Evolutionary conservation across 37 sponge, comb jelly and placozoan species (phyloP), one percentile per base, ranked within the genome.

Genomic region (Theonella swinhoei): DNA sequence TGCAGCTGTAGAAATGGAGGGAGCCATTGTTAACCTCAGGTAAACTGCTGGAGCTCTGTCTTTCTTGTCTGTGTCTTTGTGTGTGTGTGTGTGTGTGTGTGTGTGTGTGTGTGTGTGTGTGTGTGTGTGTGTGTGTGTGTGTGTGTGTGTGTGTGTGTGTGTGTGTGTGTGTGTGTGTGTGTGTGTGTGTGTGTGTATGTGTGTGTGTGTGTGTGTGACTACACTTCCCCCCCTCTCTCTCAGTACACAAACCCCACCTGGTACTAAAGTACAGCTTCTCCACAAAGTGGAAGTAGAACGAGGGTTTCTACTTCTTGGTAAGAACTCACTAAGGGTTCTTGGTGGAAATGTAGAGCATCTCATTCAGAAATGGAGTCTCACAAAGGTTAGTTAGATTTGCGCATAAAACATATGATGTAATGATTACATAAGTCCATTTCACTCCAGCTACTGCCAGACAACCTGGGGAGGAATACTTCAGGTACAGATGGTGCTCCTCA

Each of bases 221-320:
- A 67, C 68, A 11, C 30, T 9, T 24, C 71, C 22, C 34, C 8
- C 72, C 41, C 42, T 19, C 35, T 19, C 38, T 1, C 5, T 0
- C 64, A 91, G 91, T 34, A 70, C 83, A 20, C 66, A 70, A 26
- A 76, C 62, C 24, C 82, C 85, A 38, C 92, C 95, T 26, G 95
- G 95, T 39, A 94, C 95, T 33, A 94, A 94, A 74, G 39, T 94
- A 41, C 74, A 25, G 65, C 76, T 94, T 1, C 66, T 34, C 23
- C 74, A 65, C 3, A 72, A 67, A 4, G 83, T 91, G 31, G 24
- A n/a, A 14, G 84, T 77, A 20, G 35, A 62, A 4, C 85, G 76
- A 73, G 91, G 95, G 25, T 91, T 94, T 41, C 64, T 94, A 19
- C 37, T 91, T 67, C 76, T 94, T 22, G 77, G 20, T 20, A 80